Conservation (phyloP, 2,888 invertebrate genomes). For the Hecatera dysodea region DNA sequence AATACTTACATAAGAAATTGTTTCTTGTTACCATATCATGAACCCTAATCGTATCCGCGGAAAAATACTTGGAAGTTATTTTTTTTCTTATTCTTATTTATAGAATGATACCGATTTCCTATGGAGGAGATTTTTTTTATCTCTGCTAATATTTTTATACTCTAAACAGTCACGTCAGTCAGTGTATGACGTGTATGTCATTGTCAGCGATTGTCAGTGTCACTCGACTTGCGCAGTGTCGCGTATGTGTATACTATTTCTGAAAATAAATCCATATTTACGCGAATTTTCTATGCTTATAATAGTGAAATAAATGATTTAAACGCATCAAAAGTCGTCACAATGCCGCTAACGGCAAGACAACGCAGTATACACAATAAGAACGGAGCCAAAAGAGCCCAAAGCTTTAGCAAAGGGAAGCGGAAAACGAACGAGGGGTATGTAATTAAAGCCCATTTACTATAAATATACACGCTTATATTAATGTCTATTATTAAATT, state of each 20-base stretch:
- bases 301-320: slow-evolving; percentile 43
- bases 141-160: no score
- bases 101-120: no score
- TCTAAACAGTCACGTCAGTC: not conserved
- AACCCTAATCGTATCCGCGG: no score
- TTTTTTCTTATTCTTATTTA: no score
- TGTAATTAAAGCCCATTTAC: slow-evolving; percentile 40
- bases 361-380: slow-evolving; percentile 87
- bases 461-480: slow-evolving; percentile 41
- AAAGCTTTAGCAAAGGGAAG: slow-evolving; percentile 84
- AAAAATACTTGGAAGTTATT: no score
- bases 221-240: slow-evolving; percentile 16
- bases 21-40: no score
- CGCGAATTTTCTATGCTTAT: not conserved
- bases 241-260: slow-evolving; percentile 29
- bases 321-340: slow-evolving; percentile 16
- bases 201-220: slow-evolving; percentile 29
- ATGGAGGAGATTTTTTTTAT: no score
- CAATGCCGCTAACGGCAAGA: slow-evolving; percentile 86
- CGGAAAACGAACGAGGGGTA: slow-evolving; percentile 85
- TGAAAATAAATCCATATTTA: slow-evolving; percentile 40
- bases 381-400: slow-evolving; percentile 83
- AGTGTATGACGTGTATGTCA: no score
- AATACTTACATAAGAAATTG: no score
- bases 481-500: slow-evolving; percentile 43